These are phyloP conservation scores for Homalodisca vitripennis DNA, from an alignment of 1,140 invertebrate species.

Conservation along the genomic window DNA sequence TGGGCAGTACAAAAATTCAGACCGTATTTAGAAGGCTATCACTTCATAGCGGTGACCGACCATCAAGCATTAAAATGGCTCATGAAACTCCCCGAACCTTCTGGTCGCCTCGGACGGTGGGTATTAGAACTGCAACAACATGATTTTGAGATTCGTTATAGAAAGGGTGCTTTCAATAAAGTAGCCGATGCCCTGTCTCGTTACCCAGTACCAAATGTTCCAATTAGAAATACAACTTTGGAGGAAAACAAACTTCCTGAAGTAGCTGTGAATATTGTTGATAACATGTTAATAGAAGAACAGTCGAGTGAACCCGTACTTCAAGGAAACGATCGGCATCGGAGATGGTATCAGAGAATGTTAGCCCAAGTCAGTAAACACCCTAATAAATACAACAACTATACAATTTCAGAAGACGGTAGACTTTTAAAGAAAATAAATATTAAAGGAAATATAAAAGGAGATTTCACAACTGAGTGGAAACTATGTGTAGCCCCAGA, in stretches of 20 bases:
- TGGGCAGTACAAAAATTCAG: slow-evolving; percentile 45
- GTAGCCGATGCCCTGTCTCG: slow-evolving; percentile 44
- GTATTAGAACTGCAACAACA: slow-evolving; percentile 41
- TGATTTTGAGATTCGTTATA: slow-evolving; percentile 43
- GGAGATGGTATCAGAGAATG: background rate
- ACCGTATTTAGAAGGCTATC: slow-evolving; percentile 45
- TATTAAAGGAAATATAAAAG: background rate
- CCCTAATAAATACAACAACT: background rate
- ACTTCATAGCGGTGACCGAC: slow-evolving; percentile 49
- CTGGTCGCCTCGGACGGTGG: slow-evolving; percentile 40
- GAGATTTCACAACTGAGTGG: slow-evolving; percentile 35
- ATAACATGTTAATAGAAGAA: background rate
- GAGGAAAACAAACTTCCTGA: background rate
- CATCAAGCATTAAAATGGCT: slow-evolving; percentile 48
- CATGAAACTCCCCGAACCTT: slow-evolving; percentile 43
- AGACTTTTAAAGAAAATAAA: background rate
- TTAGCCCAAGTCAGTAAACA: background rate
- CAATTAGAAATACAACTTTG: background rate
- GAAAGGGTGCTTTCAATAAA: slow-evolving; percentile 44
- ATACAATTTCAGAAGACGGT: background rate
- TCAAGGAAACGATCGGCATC: background rate
- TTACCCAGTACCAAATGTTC: background rate
- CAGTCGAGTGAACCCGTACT: background rate
- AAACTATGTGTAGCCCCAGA: slow-evolving; percentile 41
- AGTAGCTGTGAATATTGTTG: background rate